These are phyloP conservation scores for Polia nebulosa DNA, from an alignment of 2,888 invertebrate species.

Conservation along the genomic window DNA sequence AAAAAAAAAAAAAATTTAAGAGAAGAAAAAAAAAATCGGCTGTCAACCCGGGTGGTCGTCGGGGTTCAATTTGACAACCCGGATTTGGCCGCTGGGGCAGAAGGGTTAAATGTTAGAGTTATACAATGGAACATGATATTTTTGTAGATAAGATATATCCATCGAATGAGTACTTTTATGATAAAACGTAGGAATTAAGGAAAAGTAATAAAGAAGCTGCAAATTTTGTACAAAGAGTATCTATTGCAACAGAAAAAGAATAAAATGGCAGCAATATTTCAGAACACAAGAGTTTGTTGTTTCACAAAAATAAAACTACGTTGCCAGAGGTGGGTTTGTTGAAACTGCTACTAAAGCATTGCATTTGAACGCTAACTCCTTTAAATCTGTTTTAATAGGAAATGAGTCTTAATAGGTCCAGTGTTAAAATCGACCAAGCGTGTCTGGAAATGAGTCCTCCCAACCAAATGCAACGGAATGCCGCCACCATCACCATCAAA, in stretches of 20 bases:
- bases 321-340: background rate
- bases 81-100: too few relatives aligned
- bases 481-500: background rate
- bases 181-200: background rate
- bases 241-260: background rate
- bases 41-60: too few relatives aligned
- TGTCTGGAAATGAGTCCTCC: slow-evolving; percentile 1
- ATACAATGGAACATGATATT: background rate
- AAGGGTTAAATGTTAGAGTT: too few relatives aligned
- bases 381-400: background rate
- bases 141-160: background rate
- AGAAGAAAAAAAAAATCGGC: too few relatives aligned
- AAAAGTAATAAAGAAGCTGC: background rate
- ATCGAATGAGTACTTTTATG: background rate
- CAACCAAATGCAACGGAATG: background rate
- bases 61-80: too few relatives aligned
- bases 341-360: background rate
- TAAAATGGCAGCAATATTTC: background rate
- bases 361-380: background rate
- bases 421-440: background rate
- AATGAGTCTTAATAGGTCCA: background rate
- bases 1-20: too few relatives aligned
- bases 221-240: background rate
- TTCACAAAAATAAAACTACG: background rate
- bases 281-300: too few relatives aligned